Percentiles rank a stretch among this genome's conserved stretches.
Conservation (phyloP, 2,888 invertebrate species). For the Drosophila algonquin region DNA sequence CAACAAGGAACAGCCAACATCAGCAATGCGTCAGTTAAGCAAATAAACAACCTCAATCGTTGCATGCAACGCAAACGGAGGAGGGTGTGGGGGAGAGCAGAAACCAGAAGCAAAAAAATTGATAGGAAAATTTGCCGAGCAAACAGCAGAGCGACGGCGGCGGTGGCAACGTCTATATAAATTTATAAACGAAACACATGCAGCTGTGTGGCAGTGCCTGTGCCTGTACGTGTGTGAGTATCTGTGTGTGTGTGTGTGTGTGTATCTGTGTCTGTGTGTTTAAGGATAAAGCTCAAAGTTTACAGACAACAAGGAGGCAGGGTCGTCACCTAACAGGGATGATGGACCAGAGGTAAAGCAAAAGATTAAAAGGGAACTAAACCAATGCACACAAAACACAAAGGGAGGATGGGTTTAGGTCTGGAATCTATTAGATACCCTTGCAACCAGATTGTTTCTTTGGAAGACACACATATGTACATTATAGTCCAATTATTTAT, state of each 20-base stretch:
- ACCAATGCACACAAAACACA: not conserved
- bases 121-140: constrained; percentile 67
- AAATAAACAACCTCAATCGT: constrained; percentile 69
- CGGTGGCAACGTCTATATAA: constrained; percentile 66
- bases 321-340: constrained; percentile 10
- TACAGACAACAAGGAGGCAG: constrained; percentile 59
- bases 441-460: too few relatives aligned
- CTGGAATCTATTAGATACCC: too few relatives aligned
- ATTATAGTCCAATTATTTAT: too few relatives aligned
- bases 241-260: too few relatives aligned
- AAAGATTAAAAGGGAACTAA: constrained; percentile 21
- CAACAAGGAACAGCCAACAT: constrained; percentile 27
- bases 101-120: constrained; percentile 32
- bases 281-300: constrained; percentile 77
- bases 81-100: constrained; percentile 1
- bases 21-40: constrained; percentile 70
- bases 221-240: constrained; percentile 13
- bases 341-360: not conserved
- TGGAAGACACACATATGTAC: too few relatives aligned
- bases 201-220: constrained; percentile 47
- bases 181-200: constrained; percentile 77
- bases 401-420: not conserved
- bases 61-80: not conserved
- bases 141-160: constrained; percentile 49
- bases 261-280: constrained; percentile 49